A percentile compares a stretch with the other conserved stretches of the same genome.
phyloP scores from a whole-genome alignment of 2,888 invertebrate genomes.

The Myathropa florea region DNA sequence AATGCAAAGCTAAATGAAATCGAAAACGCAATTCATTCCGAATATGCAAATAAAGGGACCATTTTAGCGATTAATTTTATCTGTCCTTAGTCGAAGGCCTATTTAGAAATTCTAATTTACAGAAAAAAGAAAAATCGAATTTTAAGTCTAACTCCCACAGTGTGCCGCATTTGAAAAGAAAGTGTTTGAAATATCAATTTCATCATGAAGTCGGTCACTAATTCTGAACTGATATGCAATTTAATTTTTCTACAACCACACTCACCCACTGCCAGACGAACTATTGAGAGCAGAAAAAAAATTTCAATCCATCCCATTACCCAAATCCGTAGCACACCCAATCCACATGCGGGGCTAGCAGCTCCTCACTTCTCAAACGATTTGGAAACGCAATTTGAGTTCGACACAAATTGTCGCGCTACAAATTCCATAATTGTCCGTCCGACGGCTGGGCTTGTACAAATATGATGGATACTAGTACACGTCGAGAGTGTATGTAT shows the following conservation, averaged over 20 bases:
- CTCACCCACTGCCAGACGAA: conserved; percentile 35
- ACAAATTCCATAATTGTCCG: conserved; percentile 61
- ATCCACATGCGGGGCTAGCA: conserved; percentile 6
- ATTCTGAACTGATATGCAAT: conserved; percentile 38
- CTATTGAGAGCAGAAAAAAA: conserved; percentile 43
- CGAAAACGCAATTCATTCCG: conserved; percentile 1
- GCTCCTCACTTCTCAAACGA: conserved; percentile 4
- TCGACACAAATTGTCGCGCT: conserved; percentile 58
- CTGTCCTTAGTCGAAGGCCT: neutral
- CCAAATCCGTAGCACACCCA: conserved; percentile 34
- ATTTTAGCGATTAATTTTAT: conserved; percentile 12
- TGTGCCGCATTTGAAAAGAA: neutral
- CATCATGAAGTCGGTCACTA: conserved; percentile 16
- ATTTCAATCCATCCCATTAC: conserved; percentile 53
- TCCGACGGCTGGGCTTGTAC: conserved; percentile 9
- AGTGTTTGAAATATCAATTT: conserved; percentile 28
- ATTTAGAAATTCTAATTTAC: conserved; percentile 8
- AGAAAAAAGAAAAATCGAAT: neutral
- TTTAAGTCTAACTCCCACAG: neutral
- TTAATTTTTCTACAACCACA: conserved; percentile 1
- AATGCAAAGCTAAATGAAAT: conserved; percentile 4
- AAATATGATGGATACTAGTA: conserved; percentile 52
- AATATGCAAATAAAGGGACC: conserved; percentile 5
- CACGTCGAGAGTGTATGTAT: neutral
- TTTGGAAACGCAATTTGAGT: conserved; percentile 52